phyloP scores from a whole-genome alignment of 37 sponge, comb jelly and placozoan genomes.

The Beroe ovata region DNA sequence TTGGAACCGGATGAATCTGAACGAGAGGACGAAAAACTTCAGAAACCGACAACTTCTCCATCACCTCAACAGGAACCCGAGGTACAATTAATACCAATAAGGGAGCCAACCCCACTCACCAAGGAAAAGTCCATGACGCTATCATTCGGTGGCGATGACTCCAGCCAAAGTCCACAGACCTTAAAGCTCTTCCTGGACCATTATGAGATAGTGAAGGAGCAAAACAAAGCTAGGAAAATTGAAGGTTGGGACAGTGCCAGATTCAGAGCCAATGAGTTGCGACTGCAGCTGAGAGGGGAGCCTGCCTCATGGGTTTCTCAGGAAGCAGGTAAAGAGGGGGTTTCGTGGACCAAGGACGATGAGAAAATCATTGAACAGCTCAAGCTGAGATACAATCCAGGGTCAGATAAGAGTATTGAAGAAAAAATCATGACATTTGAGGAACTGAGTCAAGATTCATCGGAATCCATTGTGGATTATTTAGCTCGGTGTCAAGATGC shows the following conservation, averaged over 20 bases:
- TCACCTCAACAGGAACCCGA: background rate
- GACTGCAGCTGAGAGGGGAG: background rate
- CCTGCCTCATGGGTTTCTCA: background rate
- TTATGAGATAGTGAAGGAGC: background rate
- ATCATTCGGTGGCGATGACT: background rate
- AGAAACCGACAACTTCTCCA: background rate
- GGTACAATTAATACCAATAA: background rate
- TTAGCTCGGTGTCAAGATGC: background rate
- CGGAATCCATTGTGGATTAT: background rate
- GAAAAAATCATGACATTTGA: background rate
- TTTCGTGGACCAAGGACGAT: background rate
- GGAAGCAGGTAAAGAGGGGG: background rate
- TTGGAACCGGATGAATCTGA: background rate
- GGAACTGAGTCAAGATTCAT: background rate
- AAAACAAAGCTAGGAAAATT: background rate
- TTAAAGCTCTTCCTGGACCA: background rate
- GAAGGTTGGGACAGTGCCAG: background rate
- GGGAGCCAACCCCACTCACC: background rate
- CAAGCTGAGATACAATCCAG: background rate
- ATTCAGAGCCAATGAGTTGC: background rate
- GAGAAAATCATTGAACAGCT: background rate
- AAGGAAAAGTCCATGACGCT: background rate
- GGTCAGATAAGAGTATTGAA: background rate
- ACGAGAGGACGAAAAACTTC: too few species aligned
- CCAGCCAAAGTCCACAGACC: background rate